A percentile compares a stretch with the other conserved stretches of the same genome.
These are phyloP conservation scores for Catharus ustulatus DNA, from an alignment of 2,797 vertebrate species.

Conservation along the genomic window DNA sequence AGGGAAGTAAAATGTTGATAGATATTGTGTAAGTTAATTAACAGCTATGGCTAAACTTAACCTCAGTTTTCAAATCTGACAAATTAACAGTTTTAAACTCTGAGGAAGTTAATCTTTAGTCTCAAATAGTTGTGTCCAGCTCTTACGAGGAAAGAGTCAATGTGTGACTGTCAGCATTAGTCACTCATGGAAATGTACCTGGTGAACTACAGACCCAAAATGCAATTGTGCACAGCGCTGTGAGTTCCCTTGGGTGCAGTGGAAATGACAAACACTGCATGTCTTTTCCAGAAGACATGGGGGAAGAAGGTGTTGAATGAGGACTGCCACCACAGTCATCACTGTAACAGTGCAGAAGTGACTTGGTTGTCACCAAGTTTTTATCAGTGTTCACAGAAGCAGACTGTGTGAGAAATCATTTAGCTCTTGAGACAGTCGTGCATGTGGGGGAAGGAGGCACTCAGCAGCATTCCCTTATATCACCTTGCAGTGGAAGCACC, in stretches of 20 bases:
- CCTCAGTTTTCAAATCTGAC: slow-evolving; percentile 68
- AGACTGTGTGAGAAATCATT: background rate
- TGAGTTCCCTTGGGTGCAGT: background rate
- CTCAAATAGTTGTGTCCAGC: slow-evolving; percentile 66
- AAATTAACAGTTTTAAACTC: slow-evolving; percentile 72
- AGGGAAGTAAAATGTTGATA: slow-evolving; percentile 63
- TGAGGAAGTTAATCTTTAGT: slow-evolving; percentile 77
- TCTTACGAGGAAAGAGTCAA: slow-evolving; percentile 41
- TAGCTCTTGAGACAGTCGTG: accelerated
- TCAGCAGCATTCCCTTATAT: background rate
- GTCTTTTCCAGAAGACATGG: background rate
- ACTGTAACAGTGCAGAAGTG: background rate
- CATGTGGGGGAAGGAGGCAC: background rate
- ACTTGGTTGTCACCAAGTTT: background rate
- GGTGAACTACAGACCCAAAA: background rate
- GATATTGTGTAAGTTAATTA: slow-evolving; percentile 77
- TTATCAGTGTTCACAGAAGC: background rate
- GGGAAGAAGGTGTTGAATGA: background rate
- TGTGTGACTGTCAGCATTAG: slow-evolving; percentile 60
- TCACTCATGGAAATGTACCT: slow-evolving; percentile 51
- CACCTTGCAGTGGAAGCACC: background rate
- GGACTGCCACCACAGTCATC: background rate
- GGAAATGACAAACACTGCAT: background rate
- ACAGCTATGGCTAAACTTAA: slow-evolving; percentile 70
- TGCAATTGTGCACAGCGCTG: background rate